Base-by-base conservation (phyloP, 2,888 invertebrate species). In the Elmis aenea region DNA sequence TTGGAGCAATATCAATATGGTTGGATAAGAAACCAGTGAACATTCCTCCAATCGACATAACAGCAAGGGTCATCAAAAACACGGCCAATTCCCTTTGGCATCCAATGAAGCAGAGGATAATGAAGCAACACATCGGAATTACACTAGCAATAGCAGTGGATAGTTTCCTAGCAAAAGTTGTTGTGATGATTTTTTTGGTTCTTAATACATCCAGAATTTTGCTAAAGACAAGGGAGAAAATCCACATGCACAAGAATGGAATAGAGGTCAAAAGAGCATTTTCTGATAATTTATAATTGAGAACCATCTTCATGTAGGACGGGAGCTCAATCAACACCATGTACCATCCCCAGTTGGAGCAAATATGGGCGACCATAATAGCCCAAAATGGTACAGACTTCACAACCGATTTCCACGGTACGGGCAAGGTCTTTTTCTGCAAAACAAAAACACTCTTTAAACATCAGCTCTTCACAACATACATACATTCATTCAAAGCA, bases 271-370 rank as follows among this genome's bases (percentile, higher is more conserved):
- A 8, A 8, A 23, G 5, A 5, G 24, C 10, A 9, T 23, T 23
- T n/a, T 23, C 4, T 9, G 6, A 5, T 23, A 23, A 8, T 23
- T 9, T 5, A 4, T 6, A 23, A 4, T 23, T 23, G 8, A 23
- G 10, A 9, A 9, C 24, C 4, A 4, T 23, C 9, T 23, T 23
- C 24, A 23, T n/a, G 10, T 23, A 23, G 9, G 5, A 6, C 5
- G 24, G 24, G 5, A 23, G 24, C 58, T 88, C 85, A 29, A 85
- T 85, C 16, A 89, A 77, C 51, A 89, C 69, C 81, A 86, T 86
- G 64, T 88, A 89, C 84, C 85, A 88, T 40, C 87, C 88, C 75
- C 83, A 85, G 66, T 88, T 87, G 56, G 77, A 83, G 66, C 85
- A 86, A 1, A 78, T 75, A 62, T 89, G 88, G 0, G 85, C 74